These are phyloP conservation scores for Leucoma salicis DNA, from an alignment of 2,888 invertebrate species.

Conservation along the genomic window DNA sequence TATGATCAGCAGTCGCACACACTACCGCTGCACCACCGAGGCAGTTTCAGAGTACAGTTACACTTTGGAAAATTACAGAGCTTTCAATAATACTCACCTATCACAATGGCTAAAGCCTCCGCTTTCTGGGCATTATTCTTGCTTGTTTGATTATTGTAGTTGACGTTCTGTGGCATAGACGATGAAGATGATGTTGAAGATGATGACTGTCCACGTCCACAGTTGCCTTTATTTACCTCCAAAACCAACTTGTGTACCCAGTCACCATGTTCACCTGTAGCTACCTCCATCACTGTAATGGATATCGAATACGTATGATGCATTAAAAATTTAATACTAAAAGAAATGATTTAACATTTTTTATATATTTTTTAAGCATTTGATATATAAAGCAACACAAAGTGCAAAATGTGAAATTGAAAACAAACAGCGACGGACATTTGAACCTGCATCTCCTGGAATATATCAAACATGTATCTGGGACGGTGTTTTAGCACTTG, in stretches of 20 bases:
- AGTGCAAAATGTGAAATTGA: too few relatives aligned
- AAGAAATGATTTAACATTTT: too few relatives aligned
- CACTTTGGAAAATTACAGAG: too few relatives aligned
- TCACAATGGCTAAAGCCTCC: constrained; percentile 62
- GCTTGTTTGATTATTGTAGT: constrained; percentile 74
- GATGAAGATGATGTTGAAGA: constrained; percentile 64
- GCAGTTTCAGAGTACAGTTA: too few relatives aligned
- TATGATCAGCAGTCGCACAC: too few relatives aligned
- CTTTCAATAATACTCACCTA: constrained; percentile 56
- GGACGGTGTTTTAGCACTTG: too few relatives aligned
- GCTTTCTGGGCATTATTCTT: constrained; percentile 78
- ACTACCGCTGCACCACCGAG: too few relatives aligned
- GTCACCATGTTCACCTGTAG: constrained; percentile 96
- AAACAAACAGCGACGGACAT: too few relatives aligned
- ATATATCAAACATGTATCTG: too few relatives aligned
- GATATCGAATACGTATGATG: not conserved
- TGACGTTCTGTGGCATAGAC: constrained; percentile 66
- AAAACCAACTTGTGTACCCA: constrained; percentile 92
- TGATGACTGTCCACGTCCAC: constrained; percentile 76
- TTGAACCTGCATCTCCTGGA: not conserved
- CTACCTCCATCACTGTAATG: constrained; percentile 94
- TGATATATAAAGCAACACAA: too few relatives aligned
- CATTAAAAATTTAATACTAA: too few relatives aligned
- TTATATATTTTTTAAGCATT: too few relatives aligned
- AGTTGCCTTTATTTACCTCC: constrained; percentile 91